Evolutionary conservation across 1,140 invertebrate genomes (phyloP), one percentile per base, ranked within the genome.

Genomic region (Heliconius hewitsoni): DNA sequence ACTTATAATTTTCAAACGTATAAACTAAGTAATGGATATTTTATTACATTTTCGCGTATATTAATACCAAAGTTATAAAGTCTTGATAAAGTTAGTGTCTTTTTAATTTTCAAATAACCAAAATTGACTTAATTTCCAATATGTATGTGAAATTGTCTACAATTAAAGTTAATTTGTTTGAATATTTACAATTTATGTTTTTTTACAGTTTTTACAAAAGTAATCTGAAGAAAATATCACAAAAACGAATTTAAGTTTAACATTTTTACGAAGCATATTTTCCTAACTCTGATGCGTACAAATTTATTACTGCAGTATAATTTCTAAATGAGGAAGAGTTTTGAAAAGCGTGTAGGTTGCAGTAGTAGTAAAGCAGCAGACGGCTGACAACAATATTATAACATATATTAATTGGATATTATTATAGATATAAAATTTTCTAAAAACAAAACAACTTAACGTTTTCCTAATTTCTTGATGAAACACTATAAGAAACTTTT

Each of bases 281-380:
- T 39, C 8, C 71, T 71, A 70, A 66, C 75, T 74, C 23, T 46
- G 80, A 70, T 78, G 80, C 76, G 73, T 81, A 81, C 39, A 82
- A 82, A 82, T 79, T 76, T 79, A 82, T 82, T 81, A 81, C 82
- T 83, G 82, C 82, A 83, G 82, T 76, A 76, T 81, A 83, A 83
- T 83, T 83, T 80, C 82, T 81, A 81, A 83, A 83, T 83, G 79
- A 81, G 79, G 71, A 72, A 76, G 79, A 76, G 57, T 76, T 78
- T 83, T 79, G 71, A 80, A 80, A 80, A 80, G 74, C 74, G 71
- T 76, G 55, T 71, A 80, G 71, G 60, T 72, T 39, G 60, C 60
- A 23, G 23, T n/a, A n/a, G 23, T n/a, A n/a, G 55, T 66, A 66
- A 66, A 66, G 60, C 60, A 66, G 27, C 27, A 9, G 27, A 30